phyloP scores from a whole-genome alignment of 2,888 invertebrate genomes.

The Erannis defoliaria region DNA sequence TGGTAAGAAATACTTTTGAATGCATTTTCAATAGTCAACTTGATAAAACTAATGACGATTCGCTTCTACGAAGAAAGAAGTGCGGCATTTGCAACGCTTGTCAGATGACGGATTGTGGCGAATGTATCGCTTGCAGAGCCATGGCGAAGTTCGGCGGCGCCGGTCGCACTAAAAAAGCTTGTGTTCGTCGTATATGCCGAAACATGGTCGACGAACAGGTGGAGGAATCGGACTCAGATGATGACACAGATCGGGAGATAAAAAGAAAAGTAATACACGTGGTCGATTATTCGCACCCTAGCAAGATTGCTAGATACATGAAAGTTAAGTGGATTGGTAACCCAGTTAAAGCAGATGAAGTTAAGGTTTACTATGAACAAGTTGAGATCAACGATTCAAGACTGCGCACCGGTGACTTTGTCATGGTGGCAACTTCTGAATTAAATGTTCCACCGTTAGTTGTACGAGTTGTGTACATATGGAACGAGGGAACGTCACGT shows the following conservation, averaged over 20 bases:
- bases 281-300: conserved; percentile 73
- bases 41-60: conserved; percentile 86
- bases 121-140: conserved; percentile 90
- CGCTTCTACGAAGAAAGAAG: conserved; percentile 87
- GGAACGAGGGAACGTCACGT: no score
- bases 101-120: conserved; percentile 92
- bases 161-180: conserved; percentile 88
- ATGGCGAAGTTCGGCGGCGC: conserved; percentile 94
- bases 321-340: conserved; percentile 89
- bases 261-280: conserved; percentile 62
- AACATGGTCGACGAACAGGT: conserved; percentile 92
- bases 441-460: conserved; percentile 89
- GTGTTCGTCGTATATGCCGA: conserved; percentile 89
- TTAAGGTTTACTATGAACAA: conserved; percentile 82
- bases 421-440: conserved; percentile 90
- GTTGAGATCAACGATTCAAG: conserved; percentile 85
- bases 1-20: conserved; percentile 92
- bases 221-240: conserved; percentile 88
- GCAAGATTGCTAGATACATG: conserved; percentile 72
- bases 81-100: conserved; percentile 93
- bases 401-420: conserved; percentile 88
- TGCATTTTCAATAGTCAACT: conserved; percentile 91
- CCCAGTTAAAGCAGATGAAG: conserved; percentile 82
- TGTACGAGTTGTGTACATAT: conserved; percentile 91
- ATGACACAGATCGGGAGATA: conserved; percentile 65